Conservation (phyloP, 2,888 invertebrate species). For the Drosophila rubida region DNA sequence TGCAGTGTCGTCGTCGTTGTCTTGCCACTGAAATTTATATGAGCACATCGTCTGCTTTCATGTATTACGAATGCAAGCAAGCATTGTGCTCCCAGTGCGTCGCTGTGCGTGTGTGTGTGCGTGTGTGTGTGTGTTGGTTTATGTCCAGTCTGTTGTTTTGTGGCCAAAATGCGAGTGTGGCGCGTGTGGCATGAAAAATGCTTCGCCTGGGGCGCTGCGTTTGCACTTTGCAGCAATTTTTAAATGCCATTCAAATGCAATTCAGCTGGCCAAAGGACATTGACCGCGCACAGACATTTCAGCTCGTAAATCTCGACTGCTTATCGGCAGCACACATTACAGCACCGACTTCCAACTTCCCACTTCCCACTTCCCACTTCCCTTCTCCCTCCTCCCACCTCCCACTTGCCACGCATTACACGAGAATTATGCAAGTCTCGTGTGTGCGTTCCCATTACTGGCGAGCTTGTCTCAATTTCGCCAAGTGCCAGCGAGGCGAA, state of each 20-base stretch:
- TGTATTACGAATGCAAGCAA: conserved; percentile 62
- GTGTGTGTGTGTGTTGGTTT: conserved; percentile 40
- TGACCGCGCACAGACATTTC: conserved; percentile 25
- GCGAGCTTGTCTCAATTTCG: not conserved
- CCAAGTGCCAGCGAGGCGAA: not conserved
- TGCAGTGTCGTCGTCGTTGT: conserved; percentile 51
- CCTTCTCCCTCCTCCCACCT: not conserved
- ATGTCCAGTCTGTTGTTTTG: conserved; percentile 72
- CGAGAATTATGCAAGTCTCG: conserved; percentile 23
- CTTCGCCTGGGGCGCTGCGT: conserved; percentile 57
- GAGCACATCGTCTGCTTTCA: conserved; percentile 54
- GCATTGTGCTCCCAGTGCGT: conserved; percentile 43
- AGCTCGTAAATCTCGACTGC: conserved; percentile 43
- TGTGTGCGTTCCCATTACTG: not conserved
- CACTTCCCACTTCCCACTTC: not conserved
- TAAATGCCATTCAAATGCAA: conserved; percentile 58
- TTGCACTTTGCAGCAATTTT: conserved; percentile 68
- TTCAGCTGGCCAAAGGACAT: conserved; percentile 18
- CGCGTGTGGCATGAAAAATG: conserved; percentile 62
- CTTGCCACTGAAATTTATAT: conserved; percentile 59
- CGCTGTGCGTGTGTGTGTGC: conserved; percentile 22
- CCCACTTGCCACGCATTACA: not conserved
- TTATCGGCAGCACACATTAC: conserved; percentile 37
- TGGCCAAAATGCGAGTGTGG: conserved; percentile 57
- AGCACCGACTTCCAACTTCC: not conserved